These are phyloP conservation scores for Phrynocephalus versicolor DNA, from an alignment of 2,113 vertebrate species.

Conservation along the genomic window DNA sequence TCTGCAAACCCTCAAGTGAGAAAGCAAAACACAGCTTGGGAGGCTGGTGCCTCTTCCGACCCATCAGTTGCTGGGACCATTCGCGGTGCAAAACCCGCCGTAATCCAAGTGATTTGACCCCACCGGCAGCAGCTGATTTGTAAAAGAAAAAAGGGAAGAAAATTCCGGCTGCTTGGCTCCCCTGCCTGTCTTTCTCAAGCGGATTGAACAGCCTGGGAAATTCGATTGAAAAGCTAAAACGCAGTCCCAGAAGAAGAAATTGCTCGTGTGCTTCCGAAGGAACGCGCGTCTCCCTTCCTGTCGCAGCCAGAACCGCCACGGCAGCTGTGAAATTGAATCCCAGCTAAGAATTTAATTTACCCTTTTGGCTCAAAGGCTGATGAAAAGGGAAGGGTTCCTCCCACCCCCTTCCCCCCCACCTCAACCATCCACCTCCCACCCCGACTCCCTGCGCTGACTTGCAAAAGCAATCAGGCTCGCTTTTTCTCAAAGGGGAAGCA, in stretches of 20 bases:
- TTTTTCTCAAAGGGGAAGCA: not conserved
- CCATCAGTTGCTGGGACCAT: too few relatives aligned
- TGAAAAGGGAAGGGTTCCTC: not conserved
- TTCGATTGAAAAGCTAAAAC: not conserved
- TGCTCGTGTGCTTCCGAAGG: not conserved
- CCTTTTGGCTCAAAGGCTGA: not conserved
- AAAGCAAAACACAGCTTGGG: too few relatives aligned
- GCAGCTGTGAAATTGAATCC: not conserved
- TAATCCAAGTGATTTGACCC: rapidly evolving
- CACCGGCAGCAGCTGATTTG: not conserved
- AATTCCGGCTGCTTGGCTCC: too few relatives aligned
- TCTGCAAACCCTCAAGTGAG: too few relatives aligned
- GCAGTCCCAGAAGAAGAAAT: not conserved
- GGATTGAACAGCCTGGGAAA: not conserved
- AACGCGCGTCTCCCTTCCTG: not conserved
- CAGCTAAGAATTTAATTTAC: not conserved
- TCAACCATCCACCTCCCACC: too few relatives aligned
- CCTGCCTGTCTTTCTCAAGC: not conserved
- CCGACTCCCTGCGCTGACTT: too few relatives aligned
- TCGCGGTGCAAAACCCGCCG: too few relatives aligned
- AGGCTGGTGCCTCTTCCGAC: too few relatives aligned
- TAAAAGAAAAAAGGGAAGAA: not conserved
- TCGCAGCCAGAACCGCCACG: not conserved
- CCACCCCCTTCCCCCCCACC: too few relatives aligned
- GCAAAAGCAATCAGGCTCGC: not conserved